Evolutionary conservation across 1,140 invertebrate genomes (phyloP).

Genomic region (Heliconius hewitsoni): DNA sequence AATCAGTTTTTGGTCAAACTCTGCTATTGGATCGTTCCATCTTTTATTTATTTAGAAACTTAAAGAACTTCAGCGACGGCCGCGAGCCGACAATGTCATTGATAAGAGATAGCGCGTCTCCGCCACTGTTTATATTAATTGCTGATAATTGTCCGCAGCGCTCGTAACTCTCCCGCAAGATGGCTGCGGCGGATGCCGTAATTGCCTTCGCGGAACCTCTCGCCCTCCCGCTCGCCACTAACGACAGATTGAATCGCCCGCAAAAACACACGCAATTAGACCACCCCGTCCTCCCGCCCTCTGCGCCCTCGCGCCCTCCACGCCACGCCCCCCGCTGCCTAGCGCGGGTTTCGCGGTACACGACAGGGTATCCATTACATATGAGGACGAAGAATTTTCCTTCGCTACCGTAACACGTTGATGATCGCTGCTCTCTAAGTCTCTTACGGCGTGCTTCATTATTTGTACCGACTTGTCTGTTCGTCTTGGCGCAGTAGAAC

Average conservation of each 20-base stretch:
- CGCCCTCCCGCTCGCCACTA: conserved; percentile 28
- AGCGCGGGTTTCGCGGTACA: conserved; percentile 13
- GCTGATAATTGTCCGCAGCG: conserved; percentile 53
- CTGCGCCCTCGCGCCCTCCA: conserved; percentile 16
- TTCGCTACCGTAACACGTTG: conserved; percentile 24
- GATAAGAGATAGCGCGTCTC: neutral
- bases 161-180: conserved; percentile 61
- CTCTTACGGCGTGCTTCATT: neutral
- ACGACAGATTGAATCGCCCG: conserved; percentile 54
- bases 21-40: neutral
- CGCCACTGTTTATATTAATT: conserved; percentile 51
- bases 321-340: conserved; percentile 34
- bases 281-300: conserved; percentile 27
- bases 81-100: neutral
- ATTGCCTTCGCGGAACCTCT: conserved; percentile 70
- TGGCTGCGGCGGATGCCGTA: conserved; percentile 72
- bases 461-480: neutral
- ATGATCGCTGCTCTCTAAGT: conserved; percentile 1
- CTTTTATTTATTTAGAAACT: neutral
- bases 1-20: neutral
- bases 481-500: no score
- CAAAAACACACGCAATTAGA: conserved; percentile 60
- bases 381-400: conserved; percentile 31
- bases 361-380: conserved; percentile 41
- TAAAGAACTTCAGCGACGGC: neutral